These are phyloP conservation scores for Anadara kagoshimensis DNA, from an alignment of 1,140 invertebrate species.

Conservation along the genomic window DNA sequence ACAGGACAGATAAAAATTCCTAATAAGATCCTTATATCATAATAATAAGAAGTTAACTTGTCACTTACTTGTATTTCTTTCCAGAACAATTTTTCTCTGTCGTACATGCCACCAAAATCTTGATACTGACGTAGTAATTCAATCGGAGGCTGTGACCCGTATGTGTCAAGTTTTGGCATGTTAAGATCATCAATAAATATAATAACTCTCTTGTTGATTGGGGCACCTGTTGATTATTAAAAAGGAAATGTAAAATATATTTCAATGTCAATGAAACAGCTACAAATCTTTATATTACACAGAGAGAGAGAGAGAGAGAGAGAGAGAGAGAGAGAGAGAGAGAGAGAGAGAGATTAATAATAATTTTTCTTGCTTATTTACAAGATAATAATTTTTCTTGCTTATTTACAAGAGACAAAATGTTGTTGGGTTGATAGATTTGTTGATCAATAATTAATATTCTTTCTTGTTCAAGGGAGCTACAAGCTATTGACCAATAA, in stretches of 20 bases:
- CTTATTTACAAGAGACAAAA: too few species aligned
- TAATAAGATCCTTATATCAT: neutral
- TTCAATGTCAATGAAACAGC: neutral
- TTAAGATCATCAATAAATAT: conserved; percentile 77
- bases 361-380: too few species aligned
- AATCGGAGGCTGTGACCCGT: conserved; percentile 74
- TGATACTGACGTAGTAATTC: conserved; percentile 82
- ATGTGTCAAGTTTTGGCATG: conserved; percentile 74
- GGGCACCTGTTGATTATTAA: conserved; percentile 61
- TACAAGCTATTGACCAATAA: too few species aligned
- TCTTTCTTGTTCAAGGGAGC: neutral
- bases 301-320: too few species aligned
- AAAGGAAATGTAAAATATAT: neutral
- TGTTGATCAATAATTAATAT: too few species aligned
- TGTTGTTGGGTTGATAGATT: too few species aligned
- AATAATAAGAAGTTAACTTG: neutral
- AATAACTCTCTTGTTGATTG: conserved; percentile 69
- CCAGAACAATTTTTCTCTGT: conserved; percentile 90
- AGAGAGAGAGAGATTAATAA: too few species aligned
- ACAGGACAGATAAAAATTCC: neutral
- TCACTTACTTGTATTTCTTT: conserved; percentile 78
- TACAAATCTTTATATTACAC: too few species aligned
- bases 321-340: too few species aligned
- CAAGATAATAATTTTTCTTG: too few species aligned
- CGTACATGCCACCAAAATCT: conserved; percentile 89